phyloP scores from a whole-genome alignment of 2,113 vertebrate species.

The Scomber scombrus region DNA sequence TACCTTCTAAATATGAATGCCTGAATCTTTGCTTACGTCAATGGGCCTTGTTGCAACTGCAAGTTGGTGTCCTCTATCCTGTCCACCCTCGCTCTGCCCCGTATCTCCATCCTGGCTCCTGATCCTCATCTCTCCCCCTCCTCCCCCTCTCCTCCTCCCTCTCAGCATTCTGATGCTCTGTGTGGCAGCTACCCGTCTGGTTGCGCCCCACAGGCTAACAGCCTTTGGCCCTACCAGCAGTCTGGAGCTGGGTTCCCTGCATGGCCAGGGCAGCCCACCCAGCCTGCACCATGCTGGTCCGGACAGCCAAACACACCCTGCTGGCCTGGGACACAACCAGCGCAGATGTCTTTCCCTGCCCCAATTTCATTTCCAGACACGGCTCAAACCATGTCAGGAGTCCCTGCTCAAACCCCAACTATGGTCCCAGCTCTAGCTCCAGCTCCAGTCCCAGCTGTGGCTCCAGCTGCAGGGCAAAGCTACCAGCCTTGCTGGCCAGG shows the following conservation, averaged over 20 bases:
- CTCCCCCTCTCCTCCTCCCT: conserved; percentile 42
- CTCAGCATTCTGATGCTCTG: conserved; percentile 73
- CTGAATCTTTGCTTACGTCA: conserved; percentile 63
- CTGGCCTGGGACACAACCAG: conserved; percentile 69
- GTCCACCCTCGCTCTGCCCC: conserved; percentile 74
- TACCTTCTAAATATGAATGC: conserved; percentile 50
- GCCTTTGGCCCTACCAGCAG: conserved; percentile 71
- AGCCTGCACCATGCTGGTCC: conserved; percentile 78
- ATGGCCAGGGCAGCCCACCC: conserved; percentile 77
- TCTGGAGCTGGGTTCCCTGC: conserved; percentile 52
- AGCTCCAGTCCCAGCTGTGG: conserved; percentile 3
- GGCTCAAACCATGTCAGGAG: conserved; percentile 34
- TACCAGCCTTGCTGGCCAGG: conserved; percentile 73
- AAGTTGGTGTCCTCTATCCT: conserved; percentile 77
- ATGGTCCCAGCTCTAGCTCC: conserved; percentile 36
- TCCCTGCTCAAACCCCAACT: conserved; percentile 36
- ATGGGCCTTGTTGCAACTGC: conserved; percentile 56
- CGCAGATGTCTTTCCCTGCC: conserved; percentile 45
- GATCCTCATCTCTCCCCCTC: conserved; percentile 45
- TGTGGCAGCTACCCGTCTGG: conserved; percentile 80
- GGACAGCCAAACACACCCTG: conserved; percentile 74
- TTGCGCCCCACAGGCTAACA: conserved; percentile 75
- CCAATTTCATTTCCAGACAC: conserved; percentile 34
- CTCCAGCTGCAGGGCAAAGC: conserved; percentile 39
- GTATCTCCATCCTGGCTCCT: conserved; percentile 51